A percentile compares a stretch with the other conserved stretches of the same genome.
These are phyloP conservation scores for Drosophila anceps DNA, from an alignment of 2,888 invertebrate genomes.

Conservation along the genomic window DNA sequence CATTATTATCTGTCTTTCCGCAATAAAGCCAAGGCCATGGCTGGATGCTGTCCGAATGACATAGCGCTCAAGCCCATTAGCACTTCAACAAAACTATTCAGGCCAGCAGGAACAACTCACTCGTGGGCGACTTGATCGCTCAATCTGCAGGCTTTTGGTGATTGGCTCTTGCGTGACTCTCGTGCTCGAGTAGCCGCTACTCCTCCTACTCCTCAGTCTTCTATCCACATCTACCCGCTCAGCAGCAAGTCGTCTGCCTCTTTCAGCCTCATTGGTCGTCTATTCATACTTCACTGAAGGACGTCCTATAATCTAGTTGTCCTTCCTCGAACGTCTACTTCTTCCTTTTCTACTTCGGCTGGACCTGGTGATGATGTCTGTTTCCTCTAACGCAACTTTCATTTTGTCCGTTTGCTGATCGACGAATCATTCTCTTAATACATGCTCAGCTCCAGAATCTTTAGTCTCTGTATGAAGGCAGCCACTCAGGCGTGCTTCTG, in stretches of 20 bases:
- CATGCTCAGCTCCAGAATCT: neutral
- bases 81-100: neutral
- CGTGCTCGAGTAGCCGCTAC: neutral
- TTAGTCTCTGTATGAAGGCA: neutral
- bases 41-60: neutral
- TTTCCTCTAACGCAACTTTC: too few relatives aligned
- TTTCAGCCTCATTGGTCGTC: neutral
- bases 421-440: neutral
- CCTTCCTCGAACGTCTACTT: neutral
- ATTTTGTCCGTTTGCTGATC: too few relatives aligned
- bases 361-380: neutral
- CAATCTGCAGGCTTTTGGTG: neutral
- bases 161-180: neutral
- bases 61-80: neutral
- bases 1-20: conserved; percentile 7
- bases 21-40: neutral
- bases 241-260: neutral
- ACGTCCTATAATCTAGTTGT: neutral
- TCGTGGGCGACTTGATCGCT: neutral
- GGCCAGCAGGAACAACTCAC: neutral
- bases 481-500: neutral
- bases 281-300: neutral
- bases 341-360: neutral
- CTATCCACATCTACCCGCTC: too few relatives aligned
- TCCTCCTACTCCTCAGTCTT: neutral